Evolutionary conservation across 2,113 vertebrate species (phyloP).

Genomic region (Polypterus bichir): DNA sequence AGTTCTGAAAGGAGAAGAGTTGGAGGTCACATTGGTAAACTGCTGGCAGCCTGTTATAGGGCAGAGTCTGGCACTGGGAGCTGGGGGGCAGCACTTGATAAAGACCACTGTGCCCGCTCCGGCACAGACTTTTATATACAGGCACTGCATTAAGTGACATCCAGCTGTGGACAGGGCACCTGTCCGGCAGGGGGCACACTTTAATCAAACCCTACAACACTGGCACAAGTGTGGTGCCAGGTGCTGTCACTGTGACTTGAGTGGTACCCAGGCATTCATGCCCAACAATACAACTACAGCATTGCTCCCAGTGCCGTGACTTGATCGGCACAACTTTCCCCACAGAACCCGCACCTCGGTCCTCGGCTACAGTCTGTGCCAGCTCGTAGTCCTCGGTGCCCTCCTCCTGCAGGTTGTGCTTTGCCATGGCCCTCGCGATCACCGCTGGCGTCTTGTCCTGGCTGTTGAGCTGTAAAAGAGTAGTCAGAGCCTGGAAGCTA

Average conservation of each 20-base stretch:
- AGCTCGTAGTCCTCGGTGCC: constrained; percentile 66
- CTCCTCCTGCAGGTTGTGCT: constrained; percentile 75
- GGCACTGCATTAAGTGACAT: neutral
- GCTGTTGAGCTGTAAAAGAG: constrained; percentile 62
- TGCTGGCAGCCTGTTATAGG: neutral
- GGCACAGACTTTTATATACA: too few species aligned
- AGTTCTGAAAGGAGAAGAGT: constrained; percentile 52
- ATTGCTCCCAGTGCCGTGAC: too few species aligned
- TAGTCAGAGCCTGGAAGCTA: neutral
- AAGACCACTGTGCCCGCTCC: too few species aligned
- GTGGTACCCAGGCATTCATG: too few species aligned
- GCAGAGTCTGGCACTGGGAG: neutral
- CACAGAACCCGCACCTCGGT: constrained; percentile 60
- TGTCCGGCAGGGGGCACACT: neutral
- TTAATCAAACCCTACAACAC: neutral
- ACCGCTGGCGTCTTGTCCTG: constrained; percentile 82
- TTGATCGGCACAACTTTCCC: too few species aligned
- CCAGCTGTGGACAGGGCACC: neutral
- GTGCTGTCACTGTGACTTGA: too few species aligned
- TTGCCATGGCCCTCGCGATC: constrained; percentile 72
- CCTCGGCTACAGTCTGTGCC: constrained; percentile 80
- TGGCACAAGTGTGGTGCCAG: too few species aligned
- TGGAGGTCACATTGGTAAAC: neutral
- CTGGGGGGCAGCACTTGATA: neutral
- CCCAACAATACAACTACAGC: too few species aligned